Base-by-base conservation (phyloP, 2,888 invertebrate species). In the Nomada fucata region DNA sequence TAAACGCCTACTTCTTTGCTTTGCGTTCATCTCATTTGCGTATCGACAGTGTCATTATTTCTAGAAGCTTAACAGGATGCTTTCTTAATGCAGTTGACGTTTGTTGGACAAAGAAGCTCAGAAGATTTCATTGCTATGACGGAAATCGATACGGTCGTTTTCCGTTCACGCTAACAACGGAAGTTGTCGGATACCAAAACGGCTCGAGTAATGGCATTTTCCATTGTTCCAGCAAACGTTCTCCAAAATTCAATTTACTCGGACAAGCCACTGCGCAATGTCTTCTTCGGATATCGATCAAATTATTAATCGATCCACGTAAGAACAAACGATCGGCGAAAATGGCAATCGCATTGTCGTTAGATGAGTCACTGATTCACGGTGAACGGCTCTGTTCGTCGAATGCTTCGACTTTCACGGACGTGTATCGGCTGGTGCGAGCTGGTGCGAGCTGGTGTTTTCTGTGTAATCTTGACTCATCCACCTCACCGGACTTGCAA, bases 391-490 rank as follows among this genome's bases (percentile, higher is more conserved):
- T 76, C 70, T 60, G 64, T 75, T 73, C 68, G 67, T 18, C 74
- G 75, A 53, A 69, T 67, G 61, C 69, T 36, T 69, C 59, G 68
- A 59, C 77, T 84, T 72, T 87, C 84, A 36, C 76, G 57, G 47
- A 47, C 42, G 52, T 47, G 65, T 67, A 72, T 75, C 26, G 52
- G 53, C 55, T 60, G 70, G 50, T 15, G 47, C 47, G 47, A 47
- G 47, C 47, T 15, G 15, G 23, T 23, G 23, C 23, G 23, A 55
- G 71, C 50, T 61, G 65, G 26, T 47, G 69, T 71, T 61, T 76
- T 80, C 71, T 52, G 72, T 64, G 84, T 64, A 87, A 83, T 86
- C 76, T 82, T 82, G 85, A 82, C 70, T 88, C 85, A 83, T 79
- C 84, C 79, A 52, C 29, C 76, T 82, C 79, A 52, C 29, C 76